A percentile compares a stretch with the other conserved stretches of the same genome.
phyloP scores from a whole-genome alignment of 1,140 invertebrate species.

The Drosophila guanche region DNA sequence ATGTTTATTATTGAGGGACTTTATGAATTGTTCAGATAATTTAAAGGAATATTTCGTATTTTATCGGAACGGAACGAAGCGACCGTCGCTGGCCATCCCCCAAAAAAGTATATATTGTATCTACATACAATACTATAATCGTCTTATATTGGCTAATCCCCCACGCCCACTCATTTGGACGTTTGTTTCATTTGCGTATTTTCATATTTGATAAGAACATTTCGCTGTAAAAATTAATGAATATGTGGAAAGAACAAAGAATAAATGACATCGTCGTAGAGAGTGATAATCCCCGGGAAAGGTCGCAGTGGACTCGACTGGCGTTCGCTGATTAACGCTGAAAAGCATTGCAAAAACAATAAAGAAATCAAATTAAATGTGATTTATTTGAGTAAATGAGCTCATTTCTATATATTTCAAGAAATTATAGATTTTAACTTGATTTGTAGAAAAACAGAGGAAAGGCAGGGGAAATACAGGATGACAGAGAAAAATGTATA shows the following conservation, averaged over 20 bases:
- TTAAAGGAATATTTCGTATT: constrained; percentile 10
- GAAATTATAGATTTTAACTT: background rate
- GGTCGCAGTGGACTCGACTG: constrained; percentile 15
- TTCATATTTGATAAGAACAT: constrained; percentile 19
- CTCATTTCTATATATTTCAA: constrained; percentile 41
- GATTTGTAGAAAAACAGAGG: background rate
- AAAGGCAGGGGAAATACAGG: background rate
- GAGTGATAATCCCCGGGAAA: constrained; percentile 17
- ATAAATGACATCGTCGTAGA: constrained; percentile 7
- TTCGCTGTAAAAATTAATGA: constrained; percentile 15
- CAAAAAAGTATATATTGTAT: background rate
- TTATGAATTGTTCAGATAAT: constrained; percentile 15
- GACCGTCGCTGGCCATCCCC: background rate
- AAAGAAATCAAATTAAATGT: constrained; percentile 19
- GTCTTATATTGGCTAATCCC: background rate
- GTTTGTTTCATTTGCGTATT: constrained; percentile 2
- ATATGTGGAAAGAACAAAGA: constrained; percentile 34
- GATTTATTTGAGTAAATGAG: constrained; percentile 52
- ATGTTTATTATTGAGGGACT: constrained; percentile 25
- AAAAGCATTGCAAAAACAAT: background rate
- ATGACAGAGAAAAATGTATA: too few relatives aligned
- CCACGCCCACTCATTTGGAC: background rate
- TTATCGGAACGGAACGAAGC: constrained; percentile 4
- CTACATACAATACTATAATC: background rate
- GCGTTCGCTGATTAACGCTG: constrained; percentile 11